Base-by-base conservation (phyloP, 2,113 vertebrate genomes). In the Theropithecus gelada region DNA sequence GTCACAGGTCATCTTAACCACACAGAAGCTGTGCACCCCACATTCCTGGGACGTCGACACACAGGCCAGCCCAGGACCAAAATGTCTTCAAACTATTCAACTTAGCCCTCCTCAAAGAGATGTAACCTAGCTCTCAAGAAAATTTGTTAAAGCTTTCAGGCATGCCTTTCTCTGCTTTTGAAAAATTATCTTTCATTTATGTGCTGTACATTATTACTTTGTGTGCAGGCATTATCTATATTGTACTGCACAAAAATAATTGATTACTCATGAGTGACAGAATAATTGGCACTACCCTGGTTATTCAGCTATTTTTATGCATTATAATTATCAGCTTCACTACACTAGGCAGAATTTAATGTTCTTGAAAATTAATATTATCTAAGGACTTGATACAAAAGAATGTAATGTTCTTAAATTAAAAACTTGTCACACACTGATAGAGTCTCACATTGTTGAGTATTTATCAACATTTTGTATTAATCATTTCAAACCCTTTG, bases 261-360 rank as follows among this genome's bases (percentile, higher is more conserved):
- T 98, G 96, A 98, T 93, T 92, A 97, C 78, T 97, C 97, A 32
- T 96, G 97, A 98, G 86, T 98, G 98, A 98, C 97, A 98, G 96
- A 98, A 95, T 98, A 98, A 98, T 98, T 98, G 97, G 87, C 98
- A 97, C 64, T 93, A 95, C 72, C 48, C 91, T 97, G 70, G 87
- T 76, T 97, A 97, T 98, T 98, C 97, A 93, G 94, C 96, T 98
- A 98, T 98, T 99, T 98, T 98, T 98, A 97, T 97, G 89, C 66
- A 90, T 98, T 93, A 85, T 98, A 98, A 98, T 98, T 98, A 97
- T 89, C 94, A 97, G 86, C 97, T 97, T 97, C 97, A 90, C 93
- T 98, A 87, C 73, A 96, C 94, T 70, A 98, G 85, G 93, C 98
- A 98, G 96, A 98, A 98, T 87, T 98, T 91, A 97, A 93, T 96